phyloP scores from a whole-genome alignment of 2,797 vertebrate species.

The Manis pentadactyla region DNA sequence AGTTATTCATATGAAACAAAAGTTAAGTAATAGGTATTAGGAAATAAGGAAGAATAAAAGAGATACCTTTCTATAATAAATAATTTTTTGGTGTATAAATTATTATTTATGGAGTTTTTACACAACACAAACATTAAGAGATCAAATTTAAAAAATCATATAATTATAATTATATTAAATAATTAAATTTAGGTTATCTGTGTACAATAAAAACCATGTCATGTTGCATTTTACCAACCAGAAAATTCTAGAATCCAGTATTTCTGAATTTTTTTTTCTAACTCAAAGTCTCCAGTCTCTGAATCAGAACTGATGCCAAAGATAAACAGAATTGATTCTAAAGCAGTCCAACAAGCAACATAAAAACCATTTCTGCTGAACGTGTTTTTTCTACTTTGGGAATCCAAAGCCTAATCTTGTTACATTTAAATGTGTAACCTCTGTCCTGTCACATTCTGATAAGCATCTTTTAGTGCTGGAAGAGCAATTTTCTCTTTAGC shows the following conservation, averaged over 20 bases:
- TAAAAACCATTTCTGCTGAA: slow-evolving; percentile 75
- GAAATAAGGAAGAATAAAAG: slow-evolving; percentile 3
- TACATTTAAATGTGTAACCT: slow-evolving; percentile 76
- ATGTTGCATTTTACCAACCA: neutral
- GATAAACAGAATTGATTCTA: slow-evolving; percentile 76
- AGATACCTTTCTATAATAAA: neutral
- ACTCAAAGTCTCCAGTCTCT: slow-evolving; percentile 44
- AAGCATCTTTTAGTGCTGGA: slow-evolving; percentile 73
- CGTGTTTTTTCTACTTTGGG: slow-evolving; percentile 69
- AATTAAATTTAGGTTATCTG: neutral
- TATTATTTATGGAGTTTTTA: neutral
- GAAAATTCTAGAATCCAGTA: slow-evolving; percentile 36
- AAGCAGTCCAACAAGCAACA: slow-evolving; percentile 46
- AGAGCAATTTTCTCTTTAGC: slow-evolving; percentile 72
- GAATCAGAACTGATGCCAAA: slow-evolving; percentile 68
- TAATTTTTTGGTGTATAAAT: neutral
- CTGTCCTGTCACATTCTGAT: slow-evolving; percentile 73
- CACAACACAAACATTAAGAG: neutral
- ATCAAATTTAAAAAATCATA: neutral
- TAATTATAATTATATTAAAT: neutral
- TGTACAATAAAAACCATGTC: neutral
- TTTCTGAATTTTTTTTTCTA: slow-evolving; percentile 5
- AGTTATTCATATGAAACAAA: neutral
- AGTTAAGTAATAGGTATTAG: neutral
- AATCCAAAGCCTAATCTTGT: slow-evolving; percentile 72